Conservation (phyloP, 2,113 vertebrate genomes). For the Pluvialis apricaria region DNA sequence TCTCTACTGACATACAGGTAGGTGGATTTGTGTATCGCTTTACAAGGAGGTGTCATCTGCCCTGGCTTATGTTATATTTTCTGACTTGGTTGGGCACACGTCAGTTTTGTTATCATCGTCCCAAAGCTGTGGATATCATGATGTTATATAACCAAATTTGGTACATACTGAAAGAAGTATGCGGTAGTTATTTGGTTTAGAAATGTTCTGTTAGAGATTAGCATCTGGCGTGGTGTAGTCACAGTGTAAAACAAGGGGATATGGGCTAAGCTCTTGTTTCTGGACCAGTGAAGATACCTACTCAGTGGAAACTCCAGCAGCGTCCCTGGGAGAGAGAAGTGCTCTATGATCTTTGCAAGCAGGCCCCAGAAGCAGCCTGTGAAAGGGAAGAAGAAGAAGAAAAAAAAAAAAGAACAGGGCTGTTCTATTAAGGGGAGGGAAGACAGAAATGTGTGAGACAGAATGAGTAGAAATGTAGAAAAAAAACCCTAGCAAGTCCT, state of each 20-base stretch:
- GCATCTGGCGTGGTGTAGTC: neutral
- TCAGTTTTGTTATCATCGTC: neutral
- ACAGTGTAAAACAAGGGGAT: neutral
- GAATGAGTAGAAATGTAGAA: neutral
- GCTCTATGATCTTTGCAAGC: neutral
- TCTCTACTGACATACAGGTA: neutral
- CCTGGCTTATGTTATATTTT: neutral
- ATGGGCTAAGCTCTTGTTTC: neutral
- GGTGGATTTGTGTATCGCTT: neutral
- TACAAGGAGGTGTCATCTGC: neutral
- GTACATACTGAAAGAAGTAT: neutral
- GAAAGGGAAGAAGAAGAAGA: neutral
- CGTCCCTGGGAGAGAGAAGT: neutral
- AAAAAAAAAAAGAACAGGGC: neutral
- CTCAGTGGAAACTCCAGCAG: neutral
- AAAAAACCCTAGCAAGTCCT: neutral
- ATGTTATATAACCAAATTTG: neutral
- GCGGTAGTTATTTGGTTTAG: neutral
- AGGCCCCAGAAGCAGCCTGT: neutral
- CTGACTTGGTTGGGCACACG: neutral
- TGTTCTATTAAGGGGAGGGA: neutral
- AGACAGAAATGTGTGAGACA: neutral
- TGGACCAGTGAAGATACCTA: neutral
- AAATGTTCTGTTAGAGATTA: neutral
- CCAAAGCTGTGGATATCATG: neutral